Percentiles rank a stretch among this genome's conserved stretches.
Evolutionary conservation across 2,888 invertebrate genomes (phyloP).

Genomic region (Morpho achilles): DNA sequence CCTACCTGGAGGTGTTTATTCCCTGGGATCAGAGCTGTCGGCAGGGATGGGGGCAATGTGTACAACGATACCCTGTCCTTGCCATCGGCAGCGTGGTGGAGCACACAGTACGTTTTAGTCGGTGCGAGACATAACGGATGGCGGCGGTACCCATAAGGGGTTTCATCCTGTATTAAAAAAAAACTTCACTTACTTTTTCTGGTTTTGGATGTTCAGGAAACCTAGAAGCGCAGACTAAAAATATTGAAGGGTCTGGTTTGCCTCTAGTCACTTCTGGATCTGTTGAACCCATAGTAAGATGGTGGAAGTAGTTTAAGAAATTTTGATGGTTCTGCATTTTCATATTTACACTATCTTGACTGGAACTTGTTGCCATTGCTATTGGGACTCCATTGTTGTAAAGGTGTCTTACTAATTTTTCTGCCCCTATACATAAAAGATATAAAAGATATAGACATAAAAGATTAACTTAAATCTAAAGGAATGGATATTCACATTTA

Average conservation of each 20-base stretch:
- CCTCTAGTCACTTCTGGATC: conserved; percentile 91
- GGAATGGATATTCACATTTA: too few relatives aligned
- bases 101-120: too few relatives aligned
- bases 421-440: conserved; percentile 81
- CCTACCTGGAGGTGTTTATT: too few relatives aligned
- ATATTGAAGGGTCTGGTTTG: conserved; percentile 94
- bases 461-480: too few relatives aligned
- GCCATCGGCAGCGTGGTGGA: too few relatives aligned
- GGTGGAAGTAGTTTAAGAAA: conserved; percentile 83
- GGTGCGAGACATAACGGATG: too few relatives aligned
- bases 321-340: conserved; percentile 84
- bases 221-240: conserved; percentile 85
- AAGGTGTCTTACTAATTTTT: conserved; percentile 86
- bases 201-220: conserved; percentile 84
- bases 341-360: conserved; percentile 83
- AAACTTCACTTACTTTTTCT: conserved; percentile 62
- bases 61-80: too few relatives aligned
- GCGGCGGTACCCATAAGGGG: too few relatives aligned
- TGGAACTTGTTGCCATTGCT: conserved; percentile 92
- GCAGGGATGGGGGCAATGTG: too few relatives aligned
- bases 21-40: too few relatives aligned
- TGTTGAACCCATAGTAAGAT: conserved; percentile 87
- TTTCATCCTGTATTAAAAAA: too few relatives aligned
- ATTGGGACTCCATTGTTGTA: conserved; percentile 86
- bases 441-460: too few relatives aligned